Evolutionary conservation across 2,113 vertebrate species (phyloP).

Genomic region (Thymallus thymallus): DNA sequence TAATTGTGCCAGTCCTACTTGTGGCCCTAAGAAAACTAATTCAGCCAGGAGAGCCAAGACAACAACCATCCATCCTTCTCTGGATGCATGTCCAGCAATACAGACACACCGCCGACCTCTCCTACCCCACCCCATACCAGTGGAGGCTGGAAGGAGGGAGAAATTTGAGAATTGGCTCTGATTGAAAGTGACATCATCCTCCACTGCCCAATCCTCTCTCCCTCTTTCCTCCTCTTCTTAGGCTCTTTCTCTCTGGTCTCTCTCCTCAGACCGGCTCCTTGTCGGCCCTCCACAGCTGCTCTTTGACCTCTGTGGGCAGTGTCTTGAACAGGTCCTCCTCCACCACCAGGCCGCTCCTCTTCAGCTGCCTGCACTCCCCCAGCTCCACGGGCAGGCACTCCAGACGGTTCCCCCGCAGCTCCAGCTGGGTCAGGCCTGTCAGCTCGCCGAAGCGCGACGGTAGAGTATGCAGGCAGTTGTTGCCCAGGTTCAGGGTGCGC

Average conservation of each 20-base stretch:
- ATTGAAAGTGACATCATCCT: no score
- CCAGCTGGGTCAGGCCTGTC: conserved; percentile 87
- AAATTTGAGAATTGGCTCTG: no score
- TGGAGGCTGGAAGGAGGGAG: no score
- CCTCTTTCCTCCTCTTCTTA: background rate
- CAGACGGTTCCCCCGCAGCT: conserved; percentile 90
- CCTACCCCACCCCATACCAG: background rate
- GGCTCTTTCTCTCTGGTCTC: background rate
- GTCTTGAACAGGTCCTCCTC: conserved; percentile 96
- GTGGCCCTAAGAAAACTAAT: background rate
- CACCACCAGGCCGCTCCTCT: conserved; percentile 88
- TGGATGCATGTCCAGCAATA: background rate
- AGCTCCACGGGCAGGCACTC: conserved; percentile 96
- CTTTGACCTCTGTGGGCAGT: conserved; percentile 89
- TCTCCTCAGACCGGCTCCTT: conserved; percentile 87
- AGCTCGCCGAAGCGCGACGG: conserved; percentile 91
- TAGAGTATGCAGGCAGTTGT: conserved; percentile 88
- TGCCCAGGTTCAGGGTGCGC: conserved; percentile 90
- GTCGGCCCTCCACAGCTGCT: conserved; percentile 89
- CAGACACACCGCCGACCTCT: background rate
- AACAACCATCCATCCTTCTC: background rate
- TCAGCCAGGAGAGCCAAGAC: background rate
- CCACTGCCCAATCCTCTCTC: background rate
- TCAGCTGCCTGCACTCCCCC: conserved; percentile 87
- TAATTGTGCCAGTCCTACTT: no score